These are phyloP conservation scores for Acanthopagrus latus DNA, from an alignment of 2,797 vertebrate species.

Conservation along the genomic window DNA sequence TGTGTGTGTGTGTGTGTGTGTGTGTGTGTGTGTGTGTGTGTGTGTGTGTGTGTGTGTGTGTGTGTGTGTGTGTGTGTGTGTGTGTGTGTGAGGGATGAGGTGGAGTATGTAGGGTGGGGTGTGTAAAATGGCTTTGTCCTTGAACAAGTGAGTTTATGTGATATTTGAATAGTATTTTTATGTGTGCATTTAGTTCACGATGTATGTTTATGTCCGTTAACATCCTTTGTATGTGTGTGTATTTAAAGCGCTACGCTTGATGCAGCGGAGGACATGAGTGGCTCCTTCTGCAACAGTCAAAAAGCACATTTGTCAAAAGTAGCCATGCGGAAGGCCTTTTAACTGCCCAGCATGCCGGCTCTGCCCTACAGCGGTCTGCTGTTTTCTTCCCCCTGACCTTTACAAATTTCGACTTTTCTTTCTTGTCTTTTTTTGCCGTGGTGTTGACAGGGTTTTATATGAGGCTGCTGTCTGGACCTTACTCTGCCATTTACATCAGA, in stretches of 20 bases:
- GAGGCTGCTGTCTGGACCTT: slow-evolving; percentile 46
- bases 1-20: no score
- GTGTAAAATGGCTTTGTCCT: slow-evolving; percentile 61
- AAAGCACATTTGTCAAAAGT: slow-evolving; percentile 74
- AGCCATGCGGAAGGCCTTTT: slow-evolving; percentile 51
- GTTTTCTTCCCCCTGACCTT: slow-evolving; percentile 79
- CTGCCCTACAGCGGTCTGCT: slow-evolving; percentile 59
- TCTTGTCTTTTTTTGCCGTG: slow-evolving; percentile 41
- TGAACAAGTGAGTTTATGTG: slow-evolving; percentile 61
- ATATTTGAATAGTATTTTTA: slow-evolving; percentile 56
- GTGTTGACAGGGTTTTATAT: slow-evolving; percentile 70
- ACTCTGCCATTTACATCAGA: slow-evolving; percentile 72
- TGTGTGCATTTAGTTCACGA: slow-evolving; percentile 34
- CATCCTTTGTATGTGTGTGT: not conserved
- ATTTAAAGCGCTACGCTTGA: slow-evolving; percentile 5
- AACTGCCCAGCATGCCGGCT: slow-evolving; percentile 43
- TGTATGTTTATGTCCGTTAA: slow-evolving; percentile 38
- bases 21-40: no score
- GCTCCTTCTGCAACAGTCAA: slow-evolving; percentile 41
- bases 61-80: slow-evolving; percentile 29
- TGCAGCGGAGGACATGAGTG: slow-evolving; percentile 10
- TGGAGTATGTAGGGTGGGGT: slow-evolving; percentile 27
- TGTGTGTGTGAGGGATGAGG: slow-evolving; percentile 18
- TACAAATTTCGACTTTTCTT: slow-evolving; percentile 63
- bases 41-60: slow-evolving; percentile 27